Evolutionary conservation across 2,797 vertebrate species (phyloP).

Genomic region (Crax fasciolata): DNA sequence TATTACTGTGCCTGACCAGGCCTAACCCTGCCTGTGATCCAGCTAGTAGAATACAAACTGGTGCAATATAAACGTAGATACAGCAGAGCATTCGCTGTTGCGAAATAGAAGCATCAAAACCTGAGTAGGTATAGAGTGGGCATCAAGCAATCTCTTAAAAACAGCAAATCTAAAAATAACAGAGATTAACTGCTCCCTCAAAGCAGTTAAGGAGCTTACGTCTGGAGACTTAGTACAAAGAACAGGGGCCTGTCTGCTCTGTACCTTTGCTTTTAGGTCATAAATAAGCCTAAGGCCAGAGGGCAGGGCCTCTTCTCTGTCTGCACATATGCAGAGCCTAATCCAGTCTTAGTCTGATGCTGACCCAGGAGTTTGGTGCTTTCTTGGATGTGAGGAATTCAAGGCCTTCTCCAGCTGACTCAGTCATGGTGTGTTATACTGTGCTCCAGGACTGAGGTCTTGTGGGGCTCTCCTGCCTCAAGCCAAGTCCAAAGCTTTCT

Average conservation of each 20-base stretch:
- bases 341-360: not conserved
- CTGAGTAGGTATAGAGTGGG: not conserved
- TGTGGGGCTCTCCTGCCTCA: not conserved
- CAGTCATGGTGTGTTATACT: rapidly evolving
- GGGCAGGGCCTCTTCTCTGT: not conserved
- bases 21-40: not conserved
- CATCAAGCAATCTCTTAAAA: slow-evolving; percentile 40
- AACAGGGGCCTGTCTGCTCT: not conserved
- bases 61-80: not conserved
- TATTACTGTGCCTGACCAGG: not conserved
- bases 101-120: slow-evolving; percentile 9
- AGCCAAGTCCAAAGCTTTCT: not conserved
- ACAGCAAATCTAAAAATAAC: slow-evolving; percentile 66
- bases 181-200: slow-evolving; percentile 2
- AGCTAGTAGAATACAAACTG: not conserved
- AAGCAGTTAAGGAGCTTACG: slow-evolving; percentile 51
- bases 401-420: not conserved
- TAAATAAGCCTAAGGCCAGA: not conserved
- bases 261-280: slow-evolving; percentile 9
- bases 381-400: not conserved
- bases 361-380: not conserved
- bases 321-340: not conserved
- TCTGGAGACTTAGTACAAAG: not conserved
- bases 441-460: not conserved
- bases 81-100: not conserved